Conservation (phyloP, 2,113 vertebrate genomes). For the Penelope pileata region DNA sequence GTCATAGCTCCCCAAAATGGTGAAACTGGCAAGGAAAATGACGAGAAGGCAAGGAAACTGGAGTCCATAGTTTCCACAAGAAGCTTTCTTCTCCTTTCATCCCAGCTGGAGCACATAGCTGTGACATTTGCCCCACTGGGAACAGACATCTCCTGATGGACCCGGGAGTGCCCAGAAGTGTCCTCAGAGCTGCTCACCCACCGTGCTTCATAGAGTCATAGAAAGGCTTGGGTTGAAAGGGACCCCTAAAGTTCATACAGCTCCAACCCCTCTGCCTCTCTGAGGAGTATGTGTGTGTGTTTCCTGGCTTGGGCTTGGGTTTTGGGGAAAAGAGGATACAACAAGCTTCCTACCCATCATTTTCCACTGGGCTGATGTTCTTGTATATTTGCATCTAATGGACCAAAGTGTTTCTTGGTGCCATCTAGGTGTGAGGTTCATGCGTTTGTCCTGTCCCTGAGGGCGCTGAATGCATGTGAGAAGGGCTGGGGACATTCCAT, state of each 20-base stretch:
- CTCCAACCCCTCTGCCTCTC: background rate
- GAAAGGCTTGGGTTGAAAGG: background rate
- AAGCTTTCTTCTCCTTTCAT: conserved; percentile 1
- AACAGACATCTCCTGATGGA: conserved; percentile 1
- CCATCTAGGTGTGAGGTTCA: background rate
- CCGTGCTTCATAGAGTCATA: background rate
- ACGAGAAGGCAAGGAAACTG: background rate
- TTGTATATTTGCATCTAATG: background rate
- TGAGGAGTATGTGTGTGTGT: background rate
- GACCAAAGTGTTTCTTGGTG: background rate
- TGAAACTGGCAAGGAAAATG: too few relatives aligned
- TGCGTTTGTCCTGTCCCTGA: background rate
- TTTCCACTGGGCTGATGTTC: background rate
- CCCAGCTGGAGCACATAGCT: background rate
- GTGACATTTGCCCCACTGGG: background rate
- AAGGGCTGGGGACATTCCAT: background rate
- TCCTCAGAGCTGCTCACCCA: background rate
- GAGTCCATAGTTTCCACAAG: background rate
- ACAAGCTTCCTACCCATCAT: background rate
- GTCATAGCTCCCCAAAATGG: background rate
- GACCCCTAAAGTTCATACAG: background rate
- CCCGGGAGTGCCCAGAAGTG: background rate
- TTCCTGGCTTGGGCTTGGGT: background rate
- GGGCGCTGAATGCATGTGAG: background rate
- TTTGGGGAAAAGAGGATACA: background rate